Conservation (phyloP, 2,113 vertebrate species). For the Siphamia tubifer region DNA sequence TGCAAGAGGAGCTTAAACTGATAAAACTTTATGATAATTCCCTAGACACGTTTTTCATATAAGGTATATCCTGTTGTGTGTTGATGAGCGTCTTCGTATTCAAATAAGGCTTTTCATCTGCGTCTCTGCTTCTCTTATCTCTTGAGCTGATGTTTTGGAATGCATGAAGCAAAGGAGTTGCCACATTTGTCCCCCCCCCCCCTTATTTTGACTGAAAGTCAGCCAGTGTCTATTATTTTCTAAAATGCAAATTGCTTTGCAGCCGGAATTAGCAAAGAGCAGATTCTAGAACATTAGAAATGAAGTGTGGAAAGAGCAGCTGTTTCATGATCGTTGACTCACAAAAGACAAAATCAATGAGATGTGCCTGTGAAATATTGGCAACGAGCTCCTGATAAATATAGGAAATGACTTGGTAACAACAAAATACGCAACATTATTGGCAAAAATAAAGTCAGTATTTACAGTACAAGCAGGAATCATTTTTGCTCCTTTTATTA, state of each 20-base stretch:
- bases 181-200: no score
- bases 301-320: background rate
- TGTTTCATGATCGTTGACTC: constrained; percentile 10
- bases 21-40: constrained; percentile 10
- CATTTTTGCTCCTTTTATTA: no score
- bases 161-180: background rate
- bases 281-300: constrained; percentile 19
- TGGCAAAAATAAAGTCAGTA: no score
- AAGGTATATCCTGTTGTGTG: background rate
- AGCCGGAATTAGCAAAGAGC: constrained; percentile 23
- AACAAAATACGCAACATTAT: background rate
- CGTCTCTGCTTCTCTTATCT: background rate
- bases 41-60: background rate
- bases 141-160: background rate
- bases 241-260: constrained; percentile 14
- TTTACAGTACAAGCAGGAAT: no score
- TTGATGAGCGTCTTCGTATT: background rate
- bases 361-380: background rate
- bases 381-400: background rate
- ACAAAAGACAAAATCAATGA: constrained; percentile 21
- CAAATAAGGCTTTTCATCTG: background rate
- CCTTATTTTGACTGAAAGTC: background rate
- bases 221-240: background rate
- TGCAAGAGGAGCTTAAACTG: no score
- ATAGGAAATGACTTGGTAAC: background rate